phyloP scores from a whole-genome alignment of 2,888 invertebrate species.

The Acanthosepion lycidas region DNA sequence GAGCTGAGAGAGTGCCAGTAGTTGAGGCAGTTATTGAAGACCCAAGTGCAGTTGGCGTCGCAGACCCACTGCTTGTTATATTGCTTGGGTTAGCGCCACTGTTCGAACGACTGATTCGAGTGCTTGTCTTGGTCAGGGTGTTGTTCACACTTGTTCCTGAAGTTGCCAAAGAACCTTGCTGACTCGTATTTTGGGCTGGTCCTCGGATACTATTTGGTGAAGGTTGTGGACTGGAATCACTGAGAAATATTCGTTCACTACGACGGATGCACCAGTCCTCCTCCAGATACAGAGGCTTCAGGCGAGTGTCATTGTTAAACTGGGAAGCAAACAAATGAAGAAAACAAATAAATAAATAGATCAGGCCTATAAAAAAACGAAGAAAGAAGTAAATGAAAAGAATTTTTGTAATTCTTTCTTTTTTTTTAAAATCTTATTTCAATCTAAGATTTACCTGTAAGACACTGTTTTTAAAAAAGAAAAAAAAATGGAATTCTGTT shows the following conservation, averaged over 20 bases:
- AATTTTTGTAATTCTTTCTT: too few species aligned
- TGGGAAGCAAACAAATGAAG: conserved; percentile 43
- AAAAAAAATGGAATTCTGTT: too few species aligned
- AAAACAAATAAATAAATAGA: neutral
- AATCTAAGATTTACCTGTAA: too few species aligned
- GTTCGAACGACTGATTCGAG: conserved; percentile 48
- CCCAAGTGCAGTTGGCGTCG: conserved; percentile 33
- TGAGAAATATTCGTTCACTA: conserved; percentile 75
- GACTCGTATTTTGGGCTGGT: neutral
- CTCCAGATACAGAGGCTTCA: conserved; percentile 69
- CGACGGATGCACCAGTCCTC: conserved; percentile 72
- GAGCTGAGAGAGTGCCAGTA: conserved; percentile 49
- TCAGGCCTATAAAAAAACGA: neutral
- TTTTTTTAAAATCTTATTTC: too few species aligned
- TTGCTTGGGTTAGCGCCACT: conserved; percentile 45
- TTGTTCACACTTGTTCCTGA: neutral
- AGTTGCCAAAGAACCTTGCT: conserved; percentile 40
- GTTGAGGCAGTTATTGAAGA: conserved; percentile 35
- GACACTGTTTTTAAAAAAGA: too few species aligned
- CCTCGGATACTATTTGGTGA: conserved; percentile 57
- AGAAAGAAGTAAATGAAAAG: too few species aligned
- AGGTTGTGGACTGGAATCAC: conserved; percentile 70
- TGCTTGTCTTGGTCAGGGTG: conserved; percentile 41
- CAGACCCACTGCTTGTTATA: neutral
- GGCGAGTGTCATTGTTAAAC: conserved; percentile 59